phyloP scores from a whole-genome alignment of 2,888 invertebrate genomes.

The Synanthedon myopaeformis region DNA sequence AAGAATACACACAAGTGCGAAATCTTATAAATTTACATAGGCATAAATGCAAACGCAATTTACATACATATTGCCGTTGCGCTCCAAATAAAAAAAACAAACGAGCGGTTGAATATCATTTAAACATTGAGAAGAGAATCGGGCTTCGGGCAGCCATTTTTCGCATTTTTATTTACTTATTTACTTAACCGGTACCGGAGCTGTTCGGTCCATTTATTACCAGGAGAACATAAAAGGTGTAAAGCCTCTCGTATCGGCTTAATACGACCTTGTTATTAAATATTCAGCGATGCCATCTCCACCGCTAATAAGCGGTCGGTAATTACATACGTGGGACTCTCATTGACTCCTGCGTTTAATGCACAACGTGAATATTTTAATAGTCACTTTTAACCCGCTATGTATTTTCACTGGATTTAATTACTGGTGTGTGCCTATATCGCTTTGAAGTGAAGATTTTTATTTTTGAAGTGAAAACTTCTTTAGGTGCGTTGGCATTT shows the following conservation, averaged over 20 bases:
- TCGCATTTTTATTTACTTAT: not conserved
- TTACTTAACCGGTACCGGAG: not conserved
- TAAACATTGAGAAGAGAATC: no score
- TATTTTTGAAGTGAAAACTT: no score
- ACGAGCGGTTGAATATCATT: no score
- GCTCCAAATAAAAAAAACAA: no score
- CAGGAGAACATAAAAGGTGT: slow-evolving; percentile 15
- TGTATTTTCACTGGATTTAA: not conserved
- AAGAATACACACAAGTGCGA: not conserved
- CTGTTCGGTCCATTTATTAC: not conserved
- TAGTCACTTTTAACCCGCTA: slow-evolving; percentile 19
- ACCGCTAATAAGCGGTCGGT: slow-evolving; percentile 33
- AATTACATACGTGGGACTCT: slow-evolving; percentile 29
- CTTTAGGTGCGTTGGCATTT: no score
- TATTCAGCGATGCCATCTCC: slow-evolving; percentile 34
- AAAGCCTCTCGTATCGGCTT: slow-evolving; percentile 19
- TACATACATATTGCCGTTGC: not conserved
- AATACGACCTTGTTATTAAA: slow-evolving; percentile 25
- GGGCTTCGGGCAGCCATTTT: not conserved
- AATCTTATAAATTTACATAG: not conserved
- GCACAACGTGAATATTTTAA: slow-evolving; percentile 38
- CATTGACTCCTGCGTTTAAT: slow-evolving; percentile 33
- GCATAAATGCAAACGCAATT: not conserved
- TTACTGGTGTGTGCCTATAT: not conserved
- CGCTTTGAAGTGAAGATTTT: not conserved